Base-by-base conservation (phyloP, 2,888 invertebrate genomes). In the Drosophila prostipennis region DNA sequence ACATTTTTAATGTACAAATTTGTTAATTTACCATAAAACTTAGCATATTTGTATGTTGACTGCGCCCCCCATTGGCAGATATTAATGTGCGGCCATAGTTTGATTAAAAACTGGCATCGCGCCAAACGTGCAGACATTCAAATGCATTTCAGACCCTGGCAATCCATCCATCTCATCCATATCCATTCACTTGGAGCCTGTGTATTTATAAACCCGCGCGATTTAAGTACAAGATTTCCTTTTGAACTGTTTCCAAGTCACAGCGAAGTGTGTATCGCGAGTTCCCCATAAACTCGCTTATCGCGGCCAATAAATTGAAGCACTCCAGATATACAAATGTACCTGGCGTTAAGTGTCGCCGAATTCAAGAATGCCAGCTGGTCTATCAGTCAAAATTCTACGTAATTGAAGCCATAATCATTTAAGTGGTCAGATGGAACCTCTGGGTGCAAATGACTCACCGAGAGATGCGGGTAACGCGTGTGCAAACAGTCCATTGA, bases 11-110 rank as follows among this genome's bases (percentile, higher is more conserved):
- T 91, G 90, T 89, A 91, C 91, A 91, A 91, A 91, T 92, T 91
- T 89, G 92, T 90, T 91, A 92, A 91, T 91, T 91, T 91, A 91
- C 89, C 92, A 91, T 91, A 92, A 91, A 90, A 89, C 88, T 89
- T 90, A 89, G 88, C 89, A 89, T 91, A 91, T 91, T 89, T 90
- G 88, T 90, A 80, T 76, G 77, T 57, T 58, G 37, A 53, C 52
- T 69, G 55, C 73, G 56, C 67, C 70, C 70, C 68, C 84, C 79
- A 77, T 80, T 80, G 86, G 87, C 84, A 88, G 89, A 88, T 87
- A 85, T 85, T 88, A 85, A 85, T 85, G 83, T 80, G 74, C 83
- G 63, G 80, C 86, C 88, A 85, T 83, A 87, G 84, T 86, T 91
- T 91, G 91, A 91, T 91, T 91, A 89, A 89, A 90, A 90, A 86